Evolutionary conservation across 2,797 vertebrate genomes (phyloP), one percentile per base, ranked within the genome.

Genomic region (Chaenodraco wilsoni): DNA sequence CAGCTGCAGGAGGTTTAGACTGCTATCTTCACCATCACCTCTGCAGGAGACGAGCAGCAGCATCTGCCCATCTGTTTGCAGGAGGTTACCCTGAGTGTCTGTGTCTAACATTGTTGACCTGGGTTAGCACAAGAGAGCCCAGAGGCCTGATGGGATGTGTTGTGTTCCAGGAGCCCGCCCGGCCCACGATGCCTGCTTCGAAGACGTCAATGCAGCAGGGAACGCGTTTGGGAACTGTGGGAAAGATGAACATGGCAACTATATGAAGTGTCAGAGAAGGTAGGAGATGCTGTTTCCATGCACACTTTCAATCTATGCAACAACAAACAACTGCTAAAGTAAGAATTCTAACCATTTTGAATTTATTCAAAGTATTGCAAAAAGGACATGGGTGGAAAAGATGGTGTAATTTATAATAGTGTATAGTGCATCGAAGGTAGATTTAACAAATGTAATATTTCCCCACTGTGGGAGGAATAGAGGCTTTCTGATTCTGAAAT

Each of bases 191-290:
- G 95, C 93, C 65, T 98, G 98, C 69, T 99, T 99, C 84, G 92
- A 96, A 81, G 95, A 95, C 0, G 95, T 98, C 85, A 99, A 99
- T 65, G 95, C 95, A 1, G 96, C 95, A 0, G 97, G 97, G 2
- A 96, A 98, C 10, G 93, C 95, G 46, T 96, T 95, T 0, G 97
- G 97, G 40, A 98, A 99, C 93, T 98, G 97, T 0, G 97, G 97
- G 48, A 96, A 94, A 76, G 96, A 97, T 51, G 86, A 87, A 33
- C 87, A 94, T 0, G 96, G 96, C 5, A 91, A 91, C 88, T 97
- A 95, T 0, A 82, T 96, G 78, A 96, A 96, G 48, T 98, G 97
- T 23, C 87, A 89, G 4, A 94, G 94, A 83, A 96, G 93, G 98
- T 98, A 75, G 81, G 94, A 57, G 55, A 44, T 12, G 13, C 17